Evolutionary conservation across 2,797 vertebrate genomes (phyloP).

Genomic region (Pangasius larnaudii): DNA sequence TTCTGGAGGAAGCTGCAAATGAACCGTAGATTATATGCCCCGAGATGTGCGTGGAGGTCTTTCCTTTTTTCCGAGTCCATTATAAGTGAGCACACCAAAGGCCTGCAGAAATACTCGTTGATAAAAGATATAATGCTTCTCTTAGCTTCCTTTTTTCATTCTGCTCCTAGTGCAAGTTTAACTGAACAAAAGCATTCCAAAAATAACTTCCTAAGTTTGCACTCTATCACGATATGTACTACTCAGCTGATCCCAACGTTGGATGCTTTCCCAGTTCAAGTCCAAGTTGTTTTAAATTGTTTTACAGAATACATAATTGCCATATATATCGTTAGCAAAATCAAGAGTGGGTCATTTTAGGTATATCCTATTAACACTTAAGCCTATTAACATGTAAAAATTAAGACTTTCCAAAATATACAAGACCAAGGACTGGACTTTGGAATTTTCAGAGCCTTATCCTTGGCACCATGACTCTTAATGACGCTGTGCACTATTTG

Average conservation of each 20-base stretch:
- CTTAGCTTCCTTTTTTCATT: background rate
- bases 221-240: background rate
- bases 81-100: conserved; percentile 7
- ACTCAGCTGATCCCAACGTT: background rate
- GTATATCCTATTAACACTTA: background rate
- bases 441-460: conserved; percentile 32
- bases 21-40: conserved; percentile 79
- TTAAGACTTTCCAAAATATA: conserved; percentile 1
- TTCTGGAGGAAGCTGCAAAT: conserved; percentile 77
- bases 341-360: background rate
- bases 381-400: background rate
- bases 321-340: background rate
- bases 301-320: background rate
- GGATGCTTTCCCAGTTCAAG: background rate
- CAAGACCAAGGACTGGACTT: conserved; percentile 26
- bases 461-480: conserved; percentile 36
- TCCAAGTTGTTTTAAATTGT: background rate
- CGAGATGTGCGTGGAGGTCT: conserved; percentile 72
- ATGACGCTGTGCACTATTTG: conserved; percentile 40
- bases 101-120: conserved; percentile 24
- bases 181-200: background rate
- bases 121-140: conserved; percentile 19
- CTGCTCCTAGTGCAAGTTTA: background rate
- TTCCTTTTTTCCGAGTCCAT: conserved; percentile 56
- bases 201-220: conserved; percentile 7